phyloP scores from a whole-genome alignment of 1,140 invertebrate genomes.

The Linepithema humile region DNA sequence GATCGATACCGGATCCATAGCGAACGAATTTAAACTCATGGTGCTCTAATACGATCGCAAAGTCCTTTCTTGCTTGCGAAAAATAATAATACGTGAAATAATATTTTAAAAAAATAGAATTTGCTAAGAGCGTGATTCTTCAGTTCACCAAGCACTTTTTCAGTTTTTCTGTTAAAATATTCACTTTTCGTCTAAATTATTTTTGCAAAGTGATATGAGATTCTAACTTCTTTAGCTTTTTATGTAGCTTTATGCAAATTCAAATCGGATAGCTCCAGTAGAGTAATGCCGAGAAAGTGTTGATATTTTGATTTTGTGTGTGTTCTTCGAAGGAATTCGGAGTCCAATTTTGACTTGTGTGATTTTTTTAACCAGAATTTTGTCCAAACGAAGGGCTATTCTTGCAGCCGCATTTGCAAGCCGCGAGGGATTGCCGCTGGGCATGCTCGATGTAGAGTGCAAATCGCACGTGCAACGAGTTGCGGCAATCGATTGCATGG shows the following conservation, averaged over 20 bases:
- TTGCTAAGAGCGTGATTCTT: too few species aligned
- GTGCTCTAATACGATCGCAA: neutral
- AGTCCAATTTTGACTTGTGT: slow-evolving; percentile 5
- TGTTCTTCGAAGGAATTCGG: neutral
- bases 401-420: slow-evolving; percentile 12
- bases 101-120: neutral
- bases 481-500: slow-evolving; percentile 49
- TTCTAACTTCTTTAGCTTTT: neutral
- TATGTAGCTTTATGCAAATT: too few species aligned
- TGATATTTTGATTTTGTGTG: neutral
- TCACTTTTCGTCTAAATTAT: neutral
- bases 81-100: neutral
- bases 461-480: slow-evolving; percentile 49
- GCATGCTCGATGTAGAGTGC: slow-evolving; percentile 9
- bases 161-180: neutral
- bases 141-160: too few species aligned
- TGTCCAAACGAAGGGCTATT: neutral
- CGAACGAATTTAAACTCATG: neutral
- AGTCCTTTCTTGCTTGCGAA: neutral
- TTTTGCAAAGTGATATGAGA: neutral
- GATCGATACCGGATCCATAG: slow-evolving; percentile 6
- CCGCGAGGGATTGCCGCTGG: slow-evolving; percentile 19
- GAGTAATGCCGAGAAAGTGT: neutral
- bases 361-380: neutral
- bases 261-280: too few species aligned